Conservation (phyloP, 2,888 invertebrate species). For the Meteorus colon region DNA sequence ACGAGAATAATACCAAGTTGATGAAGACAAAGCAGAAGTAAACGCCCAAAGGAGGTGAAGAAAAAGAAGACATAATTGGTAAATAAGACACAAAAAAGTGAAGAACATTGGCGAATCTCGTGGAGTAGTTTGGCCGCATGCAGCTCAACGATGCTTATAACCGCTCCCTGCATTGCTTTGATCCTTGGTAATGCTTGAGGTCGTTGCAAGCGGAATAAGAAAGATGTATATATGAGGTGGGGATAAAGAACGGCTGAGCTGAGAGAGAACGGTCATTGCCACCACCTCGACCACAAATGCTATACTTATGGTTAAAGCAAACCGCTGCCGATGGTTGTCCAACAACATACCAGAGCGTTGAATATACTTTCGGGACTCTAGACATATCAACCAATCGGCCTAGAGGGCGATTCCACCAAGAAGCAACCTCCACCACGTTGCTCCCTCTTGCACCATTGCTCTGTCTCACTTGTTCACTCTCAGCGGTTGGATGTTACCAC, state of each 20-base stretch:
- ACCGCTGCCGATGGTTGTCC: conserved; percentile 34
- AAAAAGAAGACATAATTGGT: neutral
- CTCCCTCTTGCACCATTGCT: conserved; percentile 5
- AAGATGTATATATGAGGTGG: conserved; percentile 14
- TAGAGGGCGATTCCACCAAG: conserved; percentile 26
- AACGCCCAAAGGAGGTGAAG: neutral
- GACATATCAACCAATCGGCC: conserved; percentile 36
- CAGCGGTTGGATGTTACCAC: neutral
- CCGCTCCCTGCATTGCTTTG: neutral
- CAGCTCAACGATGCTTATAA: conserved; percentile 4
- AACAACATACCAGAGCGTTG: conserved; percentile 37
- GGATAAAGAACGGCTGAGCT: conserved; percentile 17
- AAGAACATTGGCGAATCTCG: conserved; percentile 32
- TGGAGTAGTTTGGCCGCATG: conserved; percentile 28
- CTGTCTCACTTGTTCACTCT: conserved; percentile 20
- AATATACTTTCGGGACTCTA: conserved; percentile 40
- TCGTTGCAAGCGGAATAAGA: conserved; percentile 36
- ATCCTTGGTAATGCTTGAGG: conserved; percentile 30
- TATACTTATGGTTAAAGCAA: conserved; percentile 28
- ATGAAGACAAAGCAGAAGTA: conserved; percentile 26
- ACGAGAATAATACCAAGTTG: neutral
- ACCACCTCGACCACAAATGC: conserved; percentile 63
- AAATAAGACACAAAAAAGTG: neutral
- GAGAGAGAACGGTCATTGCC: conserved; percentile 73
- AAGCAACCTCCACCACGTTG: conserved; percentile 16